Evolutionary conservation across 2,797 vertebrate species (phyloP).

Genomic region (Allobates femoralis): DNA sequence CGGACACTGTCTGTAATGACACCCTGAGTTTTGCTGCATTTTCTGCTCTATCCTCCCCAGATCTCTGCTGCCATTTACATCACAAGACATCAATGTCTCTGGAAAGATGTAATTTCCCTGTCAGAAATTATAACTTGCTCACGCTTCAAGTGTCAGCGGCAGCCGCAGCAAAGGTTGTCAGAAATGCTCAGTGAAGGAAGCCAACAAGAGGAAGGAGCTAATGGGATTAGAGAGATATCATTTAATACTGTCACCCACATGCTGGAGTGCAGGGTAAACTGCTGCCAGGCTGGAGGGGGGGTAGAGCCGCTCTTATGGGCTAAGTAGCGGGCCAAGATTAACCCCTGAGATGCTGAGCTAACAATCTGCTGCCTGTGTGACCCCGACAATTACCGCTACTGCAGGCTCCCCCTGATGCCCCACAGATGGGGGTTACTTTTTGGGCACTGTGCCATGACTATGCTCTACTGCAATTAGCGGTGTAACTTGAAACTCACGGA

Average conservation of each 20-base stretch:
- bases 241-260: conserved; percentile 60
- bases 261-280: conserved; percentile 20
- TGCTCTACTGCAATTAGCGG: no score
- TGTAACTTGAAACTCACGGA: no score
- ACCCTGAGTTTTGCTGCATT: background rate
- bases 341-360: background rate
- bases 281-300: background rate
- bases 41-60: background rate
- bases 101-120: conserved; percentile 61
- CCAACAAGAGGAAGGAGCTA: conserved; percentile 63
- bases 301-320: background rate
- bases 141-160: conserved; percentile 62
- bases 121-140: conserved; percentile 62
- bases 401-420: background rate
- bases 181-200: conserved; percentile 62
- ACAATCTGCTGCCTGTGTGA: background rate
- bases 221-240: conserved; percentile 62
- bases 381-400: background rate
- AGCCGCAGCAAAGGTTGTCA: conserved; percentile 61
- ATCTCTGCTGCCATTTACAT: conserved; percentile 35
- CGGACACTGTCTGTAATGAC: background rate
- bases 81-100: conserved; percentile 24
- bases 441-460: no score
- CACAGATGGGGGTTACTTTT: no score
- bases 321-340: background rate